Conservation (phyloP, 1,140 invertebrate species). For the Elymnias hypermnestra region DNA sequence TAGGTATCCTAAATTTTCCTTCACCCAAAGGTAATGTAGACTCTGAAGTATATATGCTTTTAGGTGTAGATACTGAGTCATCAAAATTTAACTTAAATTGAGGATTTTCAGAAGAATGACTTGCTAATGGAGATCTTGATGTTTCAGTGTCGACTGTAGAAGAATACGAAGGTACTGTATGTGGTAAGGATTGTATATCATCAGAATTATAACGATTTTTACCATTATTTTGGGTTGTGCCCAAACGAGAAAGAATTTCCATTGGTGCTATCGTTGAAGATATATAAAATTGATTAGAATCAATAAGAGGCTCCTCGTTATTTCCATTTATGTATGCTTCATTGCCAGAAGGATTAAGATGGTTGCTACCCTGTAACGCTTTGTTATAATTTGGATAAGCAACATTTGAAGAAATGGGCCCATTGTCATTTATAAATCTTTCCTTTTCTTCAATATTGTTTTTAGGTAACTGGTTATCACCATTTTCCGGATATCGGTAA, state of each 20-base stretch:
- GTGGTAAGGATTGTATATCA: too few relatives aligned
- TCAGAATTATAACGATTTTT: too few relatives aligned
- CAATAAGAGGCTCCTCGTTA: background rate
- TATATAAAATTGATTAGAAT: background rate
- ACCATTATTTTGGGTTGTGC: background rate
- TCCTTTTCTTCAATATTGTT: background rate
- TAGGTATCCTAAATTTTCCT: background rate
- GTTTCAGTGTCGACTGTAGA: too few relatives aligned
- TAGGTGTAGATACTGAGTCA: background rate
- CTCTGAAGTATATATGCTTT: background rate
- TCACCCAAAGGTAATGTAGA: background rate
- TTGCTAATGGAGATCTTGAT: too few relatives aligned
- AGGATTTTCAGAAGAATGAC: too few relatives aligned
- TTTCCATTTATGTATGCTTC: conserved; percentile 1
- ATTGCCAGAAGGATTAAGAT: background rate
- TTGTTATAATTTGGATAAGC: background rate
- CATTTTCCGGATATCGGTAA: background rate
- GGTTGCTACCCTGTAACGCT: background rate
- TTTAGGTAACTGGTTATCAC: background rate
- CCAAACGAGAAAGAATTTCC: background rate
- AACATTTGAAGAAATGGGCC: background rate
- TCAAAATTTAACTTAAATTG: too few relatives aligned
- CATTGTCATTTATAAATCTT: background rate
- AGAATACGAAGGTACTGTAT: too few relatives aligned
- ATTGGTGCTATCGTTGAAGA: background rate